phyloP scores from a whole-genome alignment of 2,797 vertebrate species.

The Pogoniulus pusillus region DNA sequence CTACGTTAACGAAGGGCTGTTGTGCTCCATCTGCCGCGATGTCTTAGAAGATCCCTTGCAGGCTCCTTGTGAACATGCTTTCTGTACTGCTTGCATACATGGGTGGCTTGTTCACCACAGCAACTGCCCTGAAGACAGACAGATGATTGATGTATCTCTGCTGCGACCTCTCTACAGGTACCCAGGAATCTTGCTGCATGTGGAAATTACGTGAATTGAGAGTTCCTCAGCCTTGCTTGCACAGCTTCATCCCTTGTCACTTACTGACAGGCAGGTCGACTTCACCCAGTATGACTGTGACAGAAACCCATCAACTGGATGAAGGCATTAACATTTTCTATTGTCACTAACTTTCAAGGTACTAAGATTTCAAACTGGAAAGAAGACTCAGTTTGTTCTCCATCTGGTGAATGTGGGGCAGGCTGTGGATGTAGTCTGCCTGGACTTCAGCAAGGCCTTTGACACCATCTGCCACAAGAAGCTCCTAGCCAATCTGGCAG shows the following conservation, averaged over 20 bases:
- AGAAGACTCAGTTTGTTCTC: background rate
- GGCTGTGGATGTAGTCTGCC: no score
- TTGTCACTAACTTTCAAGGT: background rate
- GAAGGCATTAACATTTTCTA: background rate
- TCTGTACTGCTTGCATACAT: constrained; percentile 88
- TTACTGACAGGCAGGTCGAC: background rate
- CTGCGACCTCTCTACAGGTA: constrained; percentile 89
- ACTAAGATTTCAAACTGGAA: background rate
- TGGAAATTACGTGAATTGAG: background rate
- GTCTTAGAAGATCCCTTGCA: constrained; percentile 88
- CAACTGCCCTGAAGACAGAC: constrained; percentile 90
- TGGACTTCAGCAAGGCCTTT: no score
- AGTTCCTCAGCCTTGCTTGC: background rate
- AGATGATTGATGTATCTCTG: constrained; percentile 78
- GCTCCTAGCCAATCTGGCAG: no score
- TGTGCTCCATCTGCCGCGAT: constrained; percentile 89
- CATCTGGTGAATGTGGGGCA: no score
- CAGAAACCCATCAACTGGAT: background rate
- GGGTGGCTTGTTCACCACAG: constrained; percentile 88
- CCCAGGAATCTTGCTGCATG: background rate
- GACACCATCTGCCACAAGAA: no score
- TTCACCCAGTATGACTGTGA: background rate
- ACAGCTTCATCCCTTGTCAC: background rate
- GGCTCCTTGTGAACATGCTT: constrained; percentile 92
- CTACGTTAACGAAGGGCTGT: constrained; percentile 89